Conservation (phyloP, 2,113 vertebrate genomes). For the human (Homo sapiens) region GRCh38 chr1:77766501-77767000, state of each 20-base stretch:
- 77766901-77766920: background rate
- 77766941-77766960: background rate
- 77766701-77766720: background rate
- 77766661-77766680: background rate
- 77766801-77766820: slow-evolving; percentile 20
- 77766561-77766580: background rate
- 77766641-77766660: background rate
- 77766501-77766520: too few species aligned
- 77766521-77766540: too few species aligned
- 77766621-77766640: background rate
- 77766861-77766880: background rate
- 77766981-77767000: background rate
- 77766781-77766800: background rate
- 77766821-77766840: background rate
- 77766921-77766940: too few species aligned
- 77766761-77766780: background rate
- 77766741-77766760: background rate
- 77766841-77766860: background rate
- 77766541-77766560: background rate
- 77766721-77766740: background rate
- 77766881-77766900: background rate
- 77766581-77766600: background rate
- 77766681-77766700: background rate
- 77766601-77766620: background rate
- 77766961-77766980: background rate